Evolutionary conservation across 2,888 invertebrate species (phyloP).

Genomic region (Drosophila multiciliata): DNA sequence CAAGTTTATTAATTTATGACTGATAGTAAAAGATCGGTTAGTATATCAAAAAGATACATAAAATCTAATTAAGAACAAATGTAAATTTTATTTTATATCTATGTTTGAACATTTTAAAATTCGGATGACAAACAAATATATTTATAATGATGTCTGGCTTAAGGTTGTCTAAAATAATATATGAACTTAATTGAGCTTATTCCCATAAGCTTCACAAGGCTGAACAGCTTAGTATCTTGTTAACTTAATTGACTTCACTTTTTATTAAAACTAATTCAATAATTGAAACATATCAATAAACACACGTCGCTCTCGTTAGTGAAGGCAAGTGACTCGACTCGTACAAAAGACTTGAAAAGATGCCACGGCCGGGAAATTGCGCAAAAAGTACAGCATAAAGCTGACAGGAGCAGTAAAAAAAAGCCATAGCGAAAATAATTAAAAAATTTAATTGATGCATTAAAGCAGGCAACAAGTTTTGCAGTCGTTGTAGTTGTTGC

Average conservation of each 20-base stretch:
- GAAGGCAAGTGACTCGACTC: slow-evolving; percentile 54
- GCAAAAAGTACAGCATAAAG: slow-evolving; percentile 70
- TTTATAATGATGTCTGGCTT: slow-evolving; percentile 8
- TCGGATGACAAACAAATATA: background rate
- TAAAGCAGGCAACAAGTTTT: slow-evolving; percentile 74
- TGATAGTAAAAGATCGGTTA: slow-evolving; percentile 33
- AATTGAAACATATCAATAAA: slow-evolving; percentile 80
- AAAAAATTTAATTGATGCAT: slow-evolving; percentile 80
- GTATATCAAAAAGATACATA: slow-evolving; percentile 13
- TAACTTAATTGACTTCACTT: slow-evolving; percentile 72
- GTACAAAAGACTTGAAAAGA: slow-evolving; percentile 44
- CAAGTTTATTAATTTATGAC: slow-evolving; percentile 71
- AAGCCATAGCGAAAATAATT: slow-evolving; percentile 68
- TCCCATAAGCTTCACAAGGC: slow-evolving; percentile 41
- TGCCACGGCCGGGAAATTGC: slow-evolving; percentile 37
- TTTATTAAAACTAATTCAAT: slow-evolving; percentile 76
- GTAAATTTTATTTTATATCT: slow-evolving; percentile 2
- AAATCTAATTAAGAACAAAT: slow-evolving; percentile 36
- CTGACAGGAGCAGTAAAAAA: slow-evolving; percentile 73
- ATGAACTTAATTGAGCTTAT: slow-evolving; percentile 45
- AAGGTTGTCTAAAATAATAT: slow-evolving; percentile 16
- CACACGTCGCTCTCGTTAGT: slow-evolving; percentile 60
- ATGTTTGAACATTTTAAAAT: slow-evolving; percentile 13
- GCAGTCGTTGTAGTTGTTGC: slow-evolving; percentile 27
- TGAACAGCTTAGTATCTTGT: slow-evolving; percentile 34